Percentiles rank a stretch among this genome's conserved stretches.
Evolutionary conservation across 2,888 invertebrate species (phyloP).

Genomic region (Strigamia maritima): DNA sequence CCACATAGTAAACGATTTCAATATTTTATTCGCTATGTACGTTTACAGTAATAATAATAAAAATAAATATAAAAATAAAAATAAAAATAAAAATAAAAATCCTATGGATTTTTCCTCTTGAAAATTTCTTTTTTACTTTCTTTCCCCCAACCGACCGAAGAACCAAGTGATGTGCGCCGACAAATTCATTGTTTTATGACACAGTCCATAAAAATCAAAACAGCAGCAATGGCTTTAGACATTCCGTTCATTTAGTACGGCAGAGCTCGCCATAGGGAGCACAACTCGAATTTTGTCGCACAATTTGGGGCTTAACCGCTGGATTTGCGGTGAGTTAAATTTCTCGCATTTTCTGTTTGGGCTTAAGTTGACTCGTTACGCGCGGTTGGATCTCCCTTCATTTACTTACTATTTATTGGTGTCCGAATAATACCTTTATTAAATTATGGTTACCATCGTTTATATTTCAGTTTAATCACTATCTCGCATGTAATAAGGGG

Average conservation of each 20-base stretch:
- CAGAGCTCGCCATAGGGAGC: slow-evolving; percentile 29
- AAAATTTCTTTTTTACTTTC: background rate
- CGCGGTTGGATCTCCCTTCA: slow-evolving; percentile 24
- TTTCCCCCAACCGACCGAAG: slow-evolving; percentile 14
- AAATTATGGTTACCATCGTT: background rate
- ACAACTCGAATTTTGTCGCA: slow-evolving; percentile 32
- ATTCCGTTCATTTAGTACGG: slow-evolving; percentile 17
- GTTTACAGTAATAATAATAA: background rate
- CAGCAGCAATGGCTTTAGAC: slow-evolving; percentile 28
- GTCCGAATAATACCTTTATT: slow-evolving; percentile 11
- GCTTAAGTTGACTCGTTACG: slow-evolving; percentile 27
- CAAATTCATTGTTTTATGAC: slow-evolving; percentile 34
- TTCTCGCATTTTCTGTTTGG: slow-evolving; percentile 21
- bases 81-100: background rate
- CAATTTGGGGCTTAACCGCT: slow-evolving; percentile 32
- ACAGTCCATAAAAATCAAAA: slow-evolving; percentile 26
- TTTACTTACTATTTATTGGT: slow-evolving; percentile 13
- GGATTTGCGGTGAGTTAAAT: slow-evolving; percentile 34
- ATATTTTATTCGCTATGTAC: background rate
- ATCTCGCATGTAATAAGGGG: background rate
- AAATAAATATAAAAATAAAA: too few species aligned
- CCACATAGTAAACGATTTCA: background rate
- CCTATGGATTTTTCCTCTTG: background rate
- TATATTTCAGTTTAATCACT: slow-evolving; percentile 17
- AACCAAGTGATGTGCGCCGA: slow-evolving; percentile 31